Conservation (phyloP, 2,797 vertebrate genomes). For the Babyrousa celebensis region DNA sequence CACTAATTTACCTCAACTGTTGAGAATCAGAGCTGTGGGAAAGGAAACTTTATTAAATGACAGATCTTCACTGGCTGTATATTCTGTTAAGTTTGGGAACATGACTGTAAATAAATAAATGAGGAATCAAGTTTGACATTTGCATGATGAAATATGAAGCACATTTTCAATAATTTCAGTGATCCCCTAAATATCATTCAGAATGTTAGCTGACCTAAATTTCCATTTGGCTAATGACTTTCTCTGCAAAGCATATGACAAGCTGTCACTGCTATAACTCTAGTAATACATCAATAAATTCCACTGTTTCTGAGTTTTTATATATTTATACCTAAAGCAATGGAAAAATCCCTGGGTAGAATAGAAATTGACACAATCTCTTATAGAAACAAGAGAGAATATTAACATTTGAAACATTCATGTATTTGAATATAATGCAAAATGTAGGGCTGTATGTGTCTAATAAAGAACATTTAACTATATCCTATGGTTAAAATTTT, state of each 20-base stretch:
- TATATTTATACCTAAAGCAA: constrained; percentile 78
- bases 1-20: neutral
- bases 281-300: constrained; percentile 89
- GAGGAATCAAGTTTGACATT: constrained; percentile 76
- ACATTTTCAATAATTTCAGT: constrained; percentile 87
- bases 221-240: constrained; percentile 90
- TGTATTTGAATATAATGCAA: constrained; percentile 62
- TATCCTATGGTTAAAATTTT: neutral
- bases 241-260: constrained; percentile 85
- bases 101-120: constrained; percentile 86
- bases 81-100: constrained; percentile 54
- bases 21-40: constrained; percentile 15
- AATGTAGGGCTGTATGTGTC: neutral
- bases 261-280: constrained; percentile 87
- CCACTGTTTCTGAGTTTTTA: constrained; percentile 75
- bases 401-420: constrained; percentile 6
- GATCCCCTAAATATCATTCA: constrained; percentile 83
- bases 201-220: constrained; percentile 85
- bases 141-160: constrained; percentile 83
- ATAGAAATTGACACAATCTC: constrained; percentile 77
- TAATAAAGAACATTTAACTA: constrained; percentile 16
- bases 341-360: constrained; percentile 72
- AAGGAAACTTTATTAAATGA: constrained; percentile 66
- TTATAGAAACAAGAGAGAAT: constrained; percentile 64
- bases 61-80: constrained; percentile 26